Percentiles rank a stretch among this genome's conserved stretches.
phyloP scores from a whole-genome alignment of 2,113 vertebrate species.

The Mesocricetus auratus region DNA sequence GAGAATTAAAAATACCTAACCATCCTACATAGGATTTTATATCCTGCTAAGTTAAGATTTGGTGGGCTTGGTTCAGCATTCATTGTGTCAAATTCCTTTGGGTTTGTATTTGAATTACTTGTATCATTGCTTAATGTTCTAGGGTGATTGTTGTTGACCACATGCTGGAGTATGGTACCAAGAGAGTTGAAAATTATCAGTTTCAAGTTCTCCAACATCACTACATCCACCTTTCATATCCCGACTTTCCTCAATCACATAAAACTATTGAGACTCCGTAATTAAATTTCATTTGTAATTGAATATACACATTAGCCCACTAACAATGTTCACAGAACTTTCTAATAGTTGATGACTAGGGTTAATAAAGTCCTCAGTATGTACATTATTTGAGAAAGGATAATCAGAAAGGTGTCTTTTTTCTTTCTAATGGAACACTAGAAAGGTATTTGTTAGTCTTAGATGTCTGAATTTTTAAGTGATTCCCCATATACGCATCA shows the following conservation, averaged over 20 bases:
- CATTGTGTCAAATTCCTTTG: slow-evolving; percentile 1
- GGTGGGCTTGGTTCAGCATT: slow-evolving; percentile 3
- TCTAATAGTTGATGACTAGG: slow-evolving; percentile 23
- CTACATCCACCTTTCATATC: not conserved
- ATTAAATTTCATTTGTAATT: slow-evolving; percentile 40
- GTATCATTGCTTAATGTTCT: not conserved
- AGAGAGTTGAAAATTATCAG: not conserved
- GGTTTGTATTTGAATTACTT: slow-evolving; percentile 20
- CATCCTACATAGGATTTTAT: not conserved
- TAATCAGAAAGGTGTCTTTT: slow-evolving; percentile 33
- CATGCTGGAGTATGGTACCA: not conserved
- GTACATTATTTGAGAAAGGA: slow-evolving; percentile 1
- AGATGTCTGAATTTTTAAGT: slow-evolving; percentile 51
- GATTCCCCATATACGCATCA: not conserved
- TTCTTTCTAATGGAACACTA: slow-evolving; percentile 46
- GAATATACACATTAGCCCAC: slow-evolving; percentile 5
- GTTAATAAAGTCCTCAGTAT: not conserved
- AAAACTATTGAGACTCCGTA: not conserved
- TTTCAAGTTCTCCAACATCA: not conserved
- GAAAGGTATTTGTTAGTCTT: slow-evolving; percentile 38
- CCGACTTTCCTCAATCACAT: slow-evolving; percentile 15
- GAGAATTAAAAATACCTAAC: not conserved
- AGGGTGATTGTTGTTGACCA: not conserved
- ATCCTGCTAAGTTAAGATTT: not conserved
- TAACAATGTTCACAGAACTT: slow-evolving; percentile 24